These are phyloP conservation scores for roundworm (Caenorhabditis elegans) DNA, from an alignment of 1,140 invertebrate species.

Conservation along the genomic window WBcel235 BX284606.5:6967001-6967500, in stretches of 20 bases:
- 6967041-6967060: no score
- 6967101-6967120: no score
- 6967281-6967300: not conserved
- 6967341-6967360: slow-evolving; percentile 29
- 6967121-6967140: no score
- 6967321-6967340: not conserved
- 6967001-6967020: no score
- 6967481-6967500: not conserved
- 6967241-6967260: not conserved
- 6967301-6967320: not conserved
- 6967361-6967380: not conserved
- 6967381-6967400: not conserved
- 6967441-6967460: not conserved
- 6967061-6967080: no score
- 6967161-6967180: not conserved
- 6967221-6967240: not conserved
- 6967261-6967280: not conserved
- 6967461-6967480: not conserved
- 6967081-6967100: no score
- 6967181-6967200: not conserved
- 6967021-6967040: no score
- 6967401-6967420: not conserved
- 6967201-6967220: not conserved
- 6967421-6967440: not conserved
- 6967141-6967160: no score